Evolutionary conservation across 2,888 invertebrate genomes (phyloP).

Genomic region (Rotaria macrura): DNA sequence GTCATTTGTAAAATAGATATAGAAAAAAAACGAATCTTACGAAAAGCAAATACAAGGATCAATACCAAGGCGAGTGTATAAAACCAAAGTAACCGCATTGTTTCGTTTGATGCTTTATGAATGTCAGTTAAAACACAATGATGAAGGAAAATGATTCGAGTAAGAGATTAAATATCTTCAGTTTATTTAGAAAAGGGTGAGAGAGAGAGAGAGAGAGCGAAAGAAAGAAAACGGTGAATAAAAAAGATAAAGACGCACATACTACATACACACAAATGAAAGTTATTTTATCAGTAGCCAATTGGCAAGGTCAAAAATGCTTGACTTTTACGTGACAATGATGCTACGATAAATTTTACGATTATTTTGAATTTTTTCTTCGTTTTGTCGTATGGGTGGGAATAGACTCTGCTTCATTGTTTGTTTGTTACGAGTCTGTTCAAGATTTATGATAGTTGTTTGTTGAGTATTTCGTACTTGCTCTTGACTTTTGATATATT

Average conservation of each 20-base stretch:
- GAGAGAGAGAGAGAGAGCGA: neutral
- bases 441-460: neutral
- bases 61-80: neutral
- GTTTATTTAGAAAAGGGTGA: neutral
- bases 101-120: neutral
- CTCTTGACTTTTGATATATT: slow-evolving; percentile 9
- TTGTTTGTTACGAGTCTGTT: neutral
- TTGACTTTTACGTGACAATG: neutral
- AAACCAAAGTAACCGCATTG: neutral
- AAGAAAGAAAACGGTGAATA: neutral
- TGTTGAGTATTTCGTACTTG: neutral
- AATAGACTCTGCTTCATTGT: neutral
- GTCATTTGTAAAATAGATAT: neutral
- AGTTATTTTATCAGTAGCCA: neutral
- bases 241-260: neutral
- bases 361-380: slow-evolving; percentile 3
- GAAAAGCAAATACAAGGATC: neutral
- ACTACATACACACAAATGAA: neutral
- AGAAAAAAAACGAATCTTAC: neutral
- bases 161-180: neutral
- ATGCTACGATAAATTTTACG: neutral
- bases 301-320: neutral
- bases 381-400: slow-evolving; percentile 11
- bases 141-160: neutral
- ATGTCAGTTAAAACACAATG: neutral